Base-by-base conservation (phyloP, 1,140 invertebrate species). In the Heliothis virescens region DNA sequence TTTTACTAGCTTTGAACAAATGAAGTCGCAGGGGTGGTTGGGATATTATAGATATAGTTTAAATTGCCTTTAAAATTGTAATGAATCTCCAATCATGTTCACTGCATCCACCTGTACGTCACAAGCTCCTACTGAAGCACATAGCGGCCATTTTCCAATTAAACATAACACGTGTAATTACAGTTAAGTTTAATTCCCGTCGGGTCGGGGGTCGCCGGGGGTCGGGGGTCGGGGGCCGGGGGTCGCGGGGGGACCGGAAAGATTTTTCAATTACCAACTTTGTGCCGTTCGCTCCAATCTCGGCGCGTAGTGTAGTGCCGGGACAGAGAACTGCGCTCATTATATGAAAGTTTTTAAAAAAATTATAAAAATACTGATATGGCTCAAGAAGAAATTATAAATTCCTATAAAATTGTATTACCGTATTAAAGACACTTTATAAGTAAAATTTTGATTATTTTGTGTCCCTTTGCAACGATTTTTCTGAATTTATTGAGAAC, bases 201-300 rank as follows among this genome's bases (percentile, higher is more conserved):
- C 48, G 18, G 57, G 60, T 11, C 21, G 16, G 34, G 59, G 18
- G 67, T 13, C 50, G 50, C 16, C 1, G n/a, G 67, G 65, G 18
- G 71, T 5, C 16, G 85, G 76, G 69, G 72, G 76, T 34, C 4
- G 72, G 57, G 57, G 50, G 83, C 55, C 71, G 73, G 65, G 79
- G 79, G 60, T 67, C 52, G 76, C 85, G 79, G 79, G 69, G 79
- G 29, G 78, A 88, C 85, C 91, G 90, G 90, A 92, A 92, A 92
- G 92, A 94, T 94, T 94, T 94, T 94, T 94, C 93, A 94, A 94
- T 94, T 94, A 94, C 91, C 89, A 94, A 94, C 92, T 94, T 93
- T 94, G 92, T 93, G 89, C 91, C 89, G 86, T 86, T 85, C 89
- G 88, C 90, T 94, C 89, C 90, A 91, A 93, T 93, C 92, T 92